These are phyloP conservation scores for Neomicropteryx cornuta DNA, from an alignment of 1,140 invertebrate species.

Conservation along the genomic window DNA sequence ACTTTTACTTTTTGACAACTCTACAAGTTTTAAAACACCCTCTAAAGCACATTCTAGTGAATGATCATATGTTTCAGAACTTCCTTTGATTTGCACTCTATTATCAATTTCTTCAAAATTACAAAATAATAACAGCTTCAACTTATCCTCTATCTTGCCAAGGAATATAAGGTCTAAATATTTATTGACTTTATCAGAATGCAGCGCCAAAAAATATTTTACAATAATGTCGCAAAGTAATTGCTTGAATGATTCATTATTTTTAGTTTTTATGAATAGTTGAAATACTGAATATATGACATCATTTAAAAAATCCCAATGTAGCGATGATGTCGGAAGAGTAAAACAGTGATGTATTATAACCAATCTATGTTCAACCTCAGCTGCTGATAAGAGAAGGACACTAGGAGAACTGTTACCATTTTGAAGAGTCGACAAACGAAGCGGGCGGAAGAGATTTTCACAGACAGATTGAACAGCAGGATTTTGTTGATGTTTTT, in stretches of 20 bases:
- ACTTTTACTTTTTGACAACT: no score
- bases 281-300: slow-evolving; percentile 28
- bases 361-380: slow-evolving; percentile 31
- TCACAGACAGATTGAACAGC: slow-evolving; percentile 30
- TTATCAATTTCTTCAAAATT: no score
- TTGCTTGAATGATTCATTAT: slow-evolving; percentile 17
- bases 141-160: no score
- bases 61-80: no score
- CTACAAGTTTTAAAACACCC: no score
- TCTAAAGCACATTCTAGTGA: no score
- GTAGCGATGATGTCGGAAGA: slow-evolving; percentile 21
- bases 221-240: slow-evolving; percentile 29
- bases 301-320: slow-evolving; percentile 17
- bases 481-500: slow-evolving; percentile 32
- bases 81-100: no score
- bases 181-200: neutral
- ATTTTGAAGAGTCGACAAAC: slow-evolving; percentile 18
- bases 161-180: neutral
- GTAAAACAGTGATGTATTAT: slow-evolving; percentile 32
- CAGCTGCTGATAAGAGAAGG: slow-evolving; percentile 27
- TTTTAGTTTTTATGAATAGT: slow-evolving; percentile 22
- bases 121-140: no score
- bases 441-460: slow-evolving; percentile 31
- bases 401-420: slow-evolving; percentile 23
- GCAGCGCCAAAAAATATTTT: slow-evolving; percentile 19